Percentiles rank a stretch among this genome's conserved stretches.
Conservation (phyloP, 2,113 vertebrate species). For the Labeo rohita region DNA sequence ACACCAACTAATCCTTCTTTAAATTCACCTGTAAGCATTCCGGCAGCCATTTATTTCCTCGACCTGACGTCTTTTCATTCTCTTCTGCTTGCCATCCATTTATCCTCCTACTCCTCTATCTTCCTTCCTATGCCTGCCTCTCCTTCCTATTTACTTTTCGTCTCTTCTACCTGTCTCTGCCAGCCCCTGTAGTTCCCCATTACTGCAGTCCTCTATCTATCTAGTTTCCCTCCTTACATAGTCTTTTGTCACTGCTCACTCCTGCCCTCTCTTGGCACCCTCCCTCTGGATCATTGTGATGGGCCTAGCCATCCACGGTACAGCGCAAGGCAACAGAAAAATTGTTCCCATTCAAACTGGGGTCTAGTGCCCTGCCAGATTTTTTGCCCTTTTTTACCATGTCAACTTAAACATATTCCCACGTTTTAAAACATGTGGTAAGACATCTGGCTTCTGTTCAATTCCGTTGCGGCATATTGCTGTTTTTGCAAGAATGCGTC, state of each 20-base stretch:
- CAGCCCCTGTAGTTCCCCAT: constrained; percentile 21
- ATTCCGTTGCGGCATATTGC: neutral
- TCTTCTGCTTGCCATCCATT: constrained; percentile 24
- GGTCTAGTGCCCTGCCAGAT: neutral
- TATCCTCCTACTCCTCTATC: constrained; percentile 38
- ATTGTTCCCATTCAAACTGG: neutral
- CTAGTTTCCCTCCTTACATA: constrained; percentile 19
- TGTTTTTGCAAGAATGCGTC: neutral
- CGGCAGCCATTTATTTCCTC: constrained; percentile 16
- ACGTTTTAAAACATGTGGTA: neutral
- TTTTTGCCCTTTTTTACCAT: neutral
- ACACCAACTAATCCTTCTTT: constrained; percentile 15
- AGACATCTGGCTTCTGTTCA: neutral
- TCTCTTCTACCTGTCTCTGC: constrained; percentile 46
- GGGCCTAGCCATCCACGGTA: neutral
- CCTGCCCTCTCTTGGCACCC: constrained; percentile 9
- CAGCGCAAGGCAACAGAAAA: neutral
- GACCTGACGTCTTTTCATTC: constrained; percentile 39
- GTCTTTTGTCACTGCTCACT: constrained; percentile 40
- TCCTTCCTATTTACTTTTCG: constrained; percentile 56
- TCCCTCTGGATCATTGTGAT: constrained; percentile 15
- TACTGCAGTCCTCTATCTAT: constrained; percentile 23
- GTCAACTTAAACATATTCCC: neutral
- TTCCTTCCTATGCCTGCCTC: constrained; percentile 22
- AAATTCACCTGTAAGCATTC: constrained; percentile 45